Evolutionary conservation across 2,797 vertebrate species (phyloP), one percentile per base, ranked within the genome.

Genomic region (Serranus cabrilla): DNA sequence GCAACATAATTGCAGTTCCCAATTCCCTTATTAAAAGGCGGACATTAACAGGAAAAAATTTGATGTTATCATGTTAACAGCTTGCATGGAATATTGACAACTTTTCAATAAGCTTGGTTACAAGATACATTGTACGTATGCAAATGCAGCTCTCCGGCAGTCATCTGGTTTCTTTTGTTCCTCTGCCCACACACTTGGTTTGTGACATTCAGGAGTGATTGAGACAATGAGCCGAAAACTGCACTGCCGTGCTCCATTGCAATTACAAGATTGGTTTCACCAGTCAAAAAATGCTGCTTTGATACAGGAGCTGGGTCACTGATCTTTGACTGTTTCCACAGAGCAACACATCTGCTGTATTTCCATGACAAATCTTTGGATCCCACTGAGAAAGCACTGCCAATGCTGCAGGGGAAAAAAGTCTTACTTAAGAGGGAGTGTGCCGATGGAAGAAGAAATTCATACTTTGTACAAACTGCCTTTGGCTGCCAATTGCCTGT

Each of bases 131-230:
- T 84, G 55, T 72, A 52, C 49, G 31, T 42, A 82, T 85, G 78
- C 64, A 82, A 83, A 84, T 68, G 25, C 16, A 12, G 39, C 71
- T 74, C 68, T 78, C 1, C 0, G 46, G 54, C 56, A 70, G 39
- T 58, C 63, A n/a, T 64, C 52, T 43, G 73, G 60, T 75, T 73
- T 27, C 71, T 77, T 82, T 83, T 85, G 65, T 81, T 78, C 17
- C 75, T 75, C 77, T 61, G 66, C 81, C 75, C 80, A 86, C 89
- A 71, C 80, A 69, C 55, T 86, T 55, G 63, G 39, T 67, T 82
- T 65, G 37, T 76, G 74, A 83, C 76, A 75, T 76, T 87, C 61
- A 61, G 54, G 76, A 67, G 66, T 73, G 67, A 84, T 55, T 66
- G 71, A 80, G 71, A 85, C 81, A 80, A 80, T 68, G 51, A 81